These are phyloP conservation scores for Ammodytes marinus DNA, from an alignment of 2,113 vertebrate species.

Conservation along the genomic window DNA sequence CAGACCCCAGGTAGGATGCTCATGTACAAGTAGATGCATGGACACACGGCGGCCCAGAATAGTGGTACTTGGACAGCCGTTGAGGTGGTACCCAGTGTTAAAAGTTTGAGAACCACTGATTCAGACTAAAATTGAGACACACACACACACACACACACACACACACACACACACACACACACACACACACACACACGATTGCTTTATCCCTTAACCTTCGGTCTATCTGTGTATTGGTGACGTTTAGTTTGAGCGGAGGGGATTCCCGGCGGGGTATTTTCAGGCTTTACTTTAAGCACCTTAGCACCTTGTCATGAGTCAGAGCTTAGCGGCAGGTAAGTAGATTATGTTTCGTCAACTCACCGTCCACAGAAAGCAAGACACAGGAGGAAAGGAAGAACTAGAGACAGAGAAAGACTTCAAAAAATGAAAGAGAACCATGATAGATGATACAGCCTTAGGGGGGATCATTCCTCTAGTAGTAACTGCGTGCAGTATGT, in stretches of 20 bases:
- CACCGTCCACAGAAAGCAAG: neutral
- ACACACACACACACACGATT: neutral
- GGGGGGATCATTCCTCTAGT: neutral
- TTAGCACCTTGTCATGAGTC: constrained; percentile 20
- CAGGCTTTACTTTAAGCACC: constrained; percentile 15
- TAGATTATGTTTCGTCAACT: constrained; percentile 56
- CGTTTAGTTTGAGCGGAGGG: neutral
- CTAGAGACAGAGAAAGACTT: neutral
- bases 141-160: no score
- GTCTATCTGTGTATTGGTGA: neutral
- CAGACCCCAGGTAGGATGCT: no score
- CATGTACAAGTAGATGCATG: no score
- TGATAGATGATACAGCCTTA: neutral
- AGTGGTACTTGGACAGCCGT: no score
- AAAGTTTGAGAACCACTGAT: no score
- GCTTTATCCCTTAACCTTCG: neutral
- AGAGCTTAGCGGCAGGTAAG: constrained; percentile 65
- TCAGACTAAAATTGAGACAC: no score
- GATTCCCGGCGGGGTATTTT: neutral
- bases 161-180: neutral
- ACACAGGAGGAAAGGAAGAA: neutral
- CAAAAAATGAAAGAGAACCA: neutral
- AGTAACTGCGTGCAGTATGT: neutral
- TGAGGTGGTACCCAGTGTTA: no score
- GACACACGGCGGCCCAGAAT: no score